Evolutionary conservation across 2,797 vertebrate species (phyloP), one percentile per base, ranked within the genome.

Genomic region (Pantherophis vulpinus): DNA sequence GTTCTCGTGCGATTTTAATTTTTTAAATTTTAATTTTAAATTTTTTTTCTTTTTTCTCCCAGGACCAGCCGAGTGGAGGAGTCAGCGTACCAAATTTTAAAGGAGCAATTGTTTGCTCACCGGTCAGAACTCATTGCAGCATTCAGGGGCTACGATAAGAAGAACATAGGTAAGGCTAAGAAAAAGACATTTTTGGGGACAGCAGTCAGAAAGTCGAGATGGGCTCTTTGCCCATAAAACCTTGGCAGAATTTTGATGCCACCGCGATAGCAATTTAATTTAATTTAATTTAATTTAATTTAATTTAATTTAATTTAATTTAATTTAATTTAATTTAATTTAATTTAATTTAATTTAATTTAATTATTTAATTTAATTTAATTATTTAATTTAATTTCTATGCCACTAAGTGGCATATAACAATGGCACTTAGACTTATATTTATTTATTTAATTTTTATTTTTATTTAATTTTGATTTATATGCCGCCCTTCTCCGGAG

Each of bases 61-160:
- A 99, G 99, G 96, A 97, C 99, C 60, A 98, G 99, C 87, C 97
- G 98, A 96, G 99, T 99, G 0, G 99, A 99, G 94, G 98, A 98
- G 93, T 99, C 99, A 1, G 99, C 99, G 61, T 97, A 99, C n/a
- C 98, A 95, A 96, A 98, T 98, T 42, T 96, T 99, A 92, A 97
- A 98, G 94, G 97, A 98, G 93, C 98, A 98, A 79, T 96, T 99
- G 5, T 99, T 99, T 93, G 97, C 98, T 59, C 98, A 99, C 95
- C 99, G 98, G 93, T 98, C 98, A 0, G 98, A 98, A 56, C 98
- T 99, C 95, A 98, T 98, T 54, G 94, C 93, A 5, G 98, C 98
- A 3, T 99, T 99, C 96, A 97, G 98, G 96, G 95, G 97, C 91
- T 98, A 96, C 0, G 99, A 99, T 89, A 83, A 95, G 4, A 96